Conservation (phyloP, 2,797 vertebrate genomes). For the Cirrhinus mrigala region DNA sequence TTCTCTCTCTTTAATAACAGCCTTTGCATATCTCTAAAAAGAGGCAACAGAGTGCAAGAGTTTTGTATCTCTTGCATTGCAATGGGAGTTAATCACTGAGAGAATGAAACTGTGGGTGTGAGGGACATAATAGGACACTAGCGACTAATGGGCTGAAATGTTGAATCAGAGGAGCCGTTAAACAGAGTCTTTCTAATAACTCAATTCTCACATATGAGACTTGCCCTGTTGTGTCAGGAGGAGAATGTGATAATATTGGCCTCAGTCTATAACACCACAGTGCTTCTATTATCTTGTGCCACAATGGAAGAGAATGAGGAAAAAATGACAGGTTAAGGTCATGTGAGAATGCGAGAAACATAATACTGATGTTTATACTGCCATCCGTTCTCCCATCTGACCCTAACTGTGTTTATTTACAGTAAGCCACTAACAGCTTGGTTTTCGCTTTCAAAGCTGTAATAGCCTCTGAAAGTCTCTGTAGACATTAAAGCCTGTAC, state of each 20-base stretch:
- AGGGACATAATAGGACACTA: slow-evolving; percentile 2
- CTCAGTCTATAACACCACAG: slow-evolving; percentile 19
- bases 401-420: slow-evolving; percentile 50
- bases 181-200: slow-evolving; percentile 6
- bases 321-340: slow-evolving; percentile 7
- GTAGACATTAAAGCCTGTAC: slow-evolving; percentile 46
- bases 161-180: slow-evolving; percentile 16
- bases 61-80: neutral
- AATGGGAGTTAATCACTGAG: neutral
- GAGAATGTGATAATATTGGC: neutral
- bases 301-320: slow-evolving; percentile 3
- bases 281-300: neutral
- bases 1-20: slow-evolving; percentile 2
- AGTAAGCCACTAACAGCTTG: slow-evolving; percentile 50
- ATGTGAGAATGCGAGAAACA: slow-evolving; percentile 32
- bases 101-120: slow-evolving; percentile 5
- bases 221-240: neutral
- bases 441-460: slow-evolving; percentile 23
- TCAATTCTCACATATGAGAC: slow-evolving; percentile 5
- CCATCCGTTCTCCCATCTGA: slow-evolving; percentile 36
- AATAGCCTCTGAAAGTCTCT: slow-evolving; percentile 36
- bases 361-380: slow-evolving; percentile 34
- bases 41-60: neutral
- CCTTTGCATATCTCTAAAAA: neutral
- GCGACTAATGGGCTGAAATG: slow-evolving; percentile 9